These are phyloP conservation scores for Rhinogobio ventralis DNA, from an alignment of 2,797 vertebrate species.

Conservation along the genomic window DNA sequence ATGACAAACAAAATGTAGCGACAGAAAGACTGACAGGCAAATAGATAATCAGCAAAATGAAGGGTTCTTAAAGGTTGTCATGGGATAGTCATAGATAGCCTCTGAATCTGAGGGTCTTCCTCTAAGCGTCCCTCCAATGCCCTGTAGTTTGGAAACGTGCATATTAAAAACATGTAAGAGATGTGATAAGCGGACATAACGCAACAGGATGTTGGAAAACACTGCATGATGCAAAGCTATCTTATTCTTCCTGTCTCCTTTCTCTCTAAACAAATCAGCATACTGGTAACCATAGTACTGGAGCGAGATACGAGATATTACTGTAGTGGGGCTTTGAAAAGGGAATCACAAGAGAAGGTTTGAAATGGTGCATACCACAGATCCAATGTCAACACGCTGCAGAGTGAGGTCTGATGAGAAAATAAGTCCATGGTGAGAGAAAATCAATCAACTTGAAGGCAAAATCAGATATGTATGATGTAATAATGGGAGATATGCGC, in stretches of 20 bases:
- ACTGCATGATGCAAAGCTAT: not conserved
- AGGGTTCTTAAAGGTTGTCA: slow-evolving; percentile 36
- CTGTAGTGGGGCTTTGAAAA: slow-evolving; percentile 13
- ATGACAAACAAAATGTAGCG: not conserved
- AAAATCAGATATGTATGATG: not conserved
- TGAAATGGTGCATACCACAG: slow-evolving; percentile 36
- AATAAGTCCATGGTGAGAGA: not conserved
- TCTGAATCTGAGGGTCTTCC: slow-evolving; percentile 14
- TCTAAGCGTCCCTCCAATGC: not conserved
- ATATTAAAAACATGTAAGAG: slow-evolving; percentile 5
- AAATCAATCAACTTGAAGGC: not conserved
- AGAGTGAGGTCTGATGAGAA: slow-evolving; percentile 54
- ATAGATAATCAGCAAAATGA: not conserved
- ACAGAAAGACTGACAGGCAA: not conserved
- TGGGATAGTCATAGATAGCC: slow-evolving; percentile 50
- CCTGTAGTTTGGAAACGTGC: slow-evolving; percentile 28
- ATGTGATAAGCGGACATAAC: not conserved
- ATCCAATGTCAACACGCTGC: slow-evolving; percentile 16
- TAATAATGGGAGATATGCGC: not conserved
- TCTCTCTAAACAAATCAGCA: not conserved
- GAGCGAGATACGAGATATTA: slow-evolving; percentile 2
- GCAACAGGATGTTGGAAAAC: slow-evolving; percentile 32
- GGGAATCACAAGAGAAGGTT: not conserved
- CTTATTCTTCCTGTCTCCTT: not conserved
- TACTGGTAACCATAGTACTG: not conserved